phyloP scores from a whole-genome alignment of 92 coral and sea anemone genomes.

The Virgularia gustaviana region DNA sequence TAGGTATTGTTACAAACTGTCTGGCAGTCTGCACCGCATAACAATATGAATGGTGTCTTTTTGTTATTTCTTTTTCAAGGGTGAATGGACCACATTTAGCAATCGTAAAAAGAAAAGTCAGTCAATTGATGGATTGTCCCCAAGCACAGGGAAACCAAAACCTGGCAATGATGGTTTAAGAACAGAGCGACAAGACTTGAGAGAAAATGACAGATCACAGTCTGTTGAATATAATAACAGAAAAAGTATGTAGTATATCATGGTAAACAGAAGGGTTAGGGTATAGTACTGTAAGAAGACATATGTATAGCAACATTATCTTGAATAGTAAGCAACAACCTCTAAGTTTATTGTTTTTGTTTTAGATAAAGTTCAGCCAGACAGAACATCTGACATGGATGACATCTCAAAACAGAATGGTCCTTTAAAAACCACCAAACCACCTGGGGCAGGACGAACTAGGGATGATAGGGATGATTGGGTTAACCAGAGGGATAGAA shows the following conservation, averaged over 20 bases:
- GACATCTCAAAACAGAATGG: slow-evolving; percentile 61
- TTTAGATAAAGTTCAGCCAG: slow-evolving; percentile 25
- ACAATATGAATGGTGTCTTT: not conserved
- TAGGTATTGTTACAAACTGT: not conserved
- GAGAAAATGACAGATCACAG: slow-evolving; percentile 18
- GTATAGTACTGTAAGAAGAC: too few relatives aligned
- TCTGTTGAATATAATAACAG: slow-evolving; percentile 29
- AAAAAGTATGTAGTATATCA: slow-evolving; percentile 38
- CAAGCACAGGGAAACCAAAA: slow-evolving; percentile 9
- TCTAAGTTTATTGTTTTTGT: too few relatives aligned
- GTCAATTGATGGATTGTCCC: slow-evolving; percentile 8
- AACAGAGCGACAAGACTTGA: slow-evolving; percentile 12
- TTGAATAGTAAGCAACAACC: too few relatives aligned
- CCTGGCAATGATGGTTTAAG: not conserved
- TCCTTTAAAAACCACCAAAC: slow-evolving; percentile 57
- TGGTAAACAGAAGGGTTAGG: too few relatives aligned
- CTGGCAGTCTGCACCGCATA: too few relatives aligned
- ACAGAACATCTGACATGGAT: slow-evolving; percentile 62
- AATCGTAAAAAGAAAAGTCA: slow-evolving; percentile 77
- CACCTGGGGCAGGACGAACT: slow-evolving; percentile 74
- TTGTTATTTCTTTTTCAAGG: slow-evolving; percentile 37
- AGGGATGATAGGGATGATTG: slow-evolving; percentile 55
- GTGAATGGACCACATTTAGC: slow-evolving; percentile 88
- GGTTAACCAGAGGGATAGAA: not conserved
- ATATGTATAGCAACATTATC: too few relatives aligned